phyloP scores from a whole-genome alignment of 2,888 invertebrate genomes.

The Nudaria mundana region DNA sequence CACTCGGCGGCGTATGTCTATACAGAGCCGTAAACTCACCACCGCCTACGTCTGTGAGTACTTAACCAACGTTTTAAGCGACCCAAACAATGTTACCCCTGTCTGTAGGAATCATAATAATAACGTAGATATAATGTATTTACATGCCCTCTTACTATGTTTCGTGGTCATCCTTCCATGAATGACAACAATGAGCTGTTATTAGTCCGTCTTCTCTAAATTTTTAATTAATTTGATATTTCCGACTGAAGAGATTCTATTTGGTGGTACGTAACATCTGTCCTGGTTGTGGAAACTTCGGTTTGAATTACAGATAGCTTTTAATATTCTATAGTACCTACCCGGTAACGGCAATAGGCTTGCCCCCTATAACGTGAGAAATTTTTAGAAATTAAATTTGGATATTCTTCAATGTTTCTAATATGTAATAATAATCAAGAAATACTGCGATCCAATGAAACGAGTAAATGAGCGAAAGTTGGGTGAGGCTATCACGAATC shows the following conservation, averaged over 20 bases:
- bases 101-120: conserved; percentile 30
- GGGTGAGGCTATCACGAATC: conserved; percentile 44
- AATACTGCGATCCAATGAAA: conserved; percentile 21
- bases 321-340: too few species aligned
- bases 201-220: conserved; percentile 43
- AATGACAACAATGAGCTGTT: conserved; percentile 55
- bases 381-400: too few species aligned
- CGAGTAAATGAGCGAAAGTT: conserved; percentile 58
- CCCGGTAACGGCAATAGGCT: too few species aligned
- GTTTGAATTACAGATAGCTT: too few species aligned
- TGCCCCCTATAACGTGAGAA: too few species aligned
- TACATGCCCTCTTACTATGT: conserved; percentile 25
- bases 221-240: conserved; percentile 65
- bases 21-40: conserved; percentile 40
- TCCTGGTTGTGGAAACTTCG: too few species aligned
- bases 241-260: conserved; percentile 53
- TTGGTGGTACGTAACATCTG: too few species aligned
- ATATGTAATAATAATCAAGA: conserved; percentile 1
- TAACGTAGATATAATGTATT: conserved; percentile 22
- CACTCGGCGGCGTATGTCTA: conserved; percentile 36
- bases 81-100: conserved; percentile 31
- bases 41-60: conserved; percentile 41
- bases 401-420: neutral
- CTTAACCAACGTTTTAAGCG: conserved; percentile 29
- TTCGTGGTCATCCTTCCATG: conserved; percentile 48